Base-by-base conservation (phyloP, 2,888 invertebrate genomes). In the Frankliniella fusca region DNA sequence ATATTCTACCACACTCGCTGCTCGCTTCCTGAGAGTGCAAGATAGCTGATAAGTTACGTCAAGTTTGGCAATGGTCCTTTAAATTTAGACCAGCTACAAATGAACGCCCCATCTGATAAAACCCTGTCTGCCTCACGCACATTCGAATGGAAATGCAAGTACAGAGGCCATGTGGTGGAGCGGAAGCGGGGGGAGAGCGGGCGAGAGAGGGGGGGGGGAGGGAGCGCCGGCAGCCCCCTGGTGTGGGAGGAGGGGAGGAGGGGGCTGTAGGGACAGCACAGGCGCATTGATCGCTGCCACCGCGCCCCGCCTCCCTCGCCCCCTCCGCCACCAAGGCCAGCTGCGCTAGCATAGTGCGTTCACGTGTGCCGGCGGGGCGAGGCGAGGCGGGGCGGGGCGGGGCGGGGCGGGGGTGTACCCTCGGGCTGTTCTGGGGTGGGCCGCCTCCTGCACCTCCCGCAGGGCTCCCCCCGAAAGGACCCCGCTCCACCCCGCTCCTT, bases 191-290 rank as follows among this genome's bases (percentile, higher is more conserved):
- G 20, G 15, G 54, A 18, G 20, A 18, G 9, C 65, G 20, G 9
- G n/a, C 23, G 70, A 70, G 70, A 5, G 70, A 7, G 23, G 70
- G 70, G 23, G 23, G 70, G 70, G 70, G 11, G 20, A 3, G 54
- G 70, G 70, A 27, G 23, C 70, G 70, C 8, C 12, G 70, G 70
- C 54, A 8, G 70, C 5, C 70, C 70, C 23, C 23, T 23, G 85
- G 84, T 83, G 84, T 84, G 85, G 85, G 84, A 84, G 84, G 84
- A 84, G 84, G 84, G 84, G 83, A 82, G 27, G 61, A 83, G 81
- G 82, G 80, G 79, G 50, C 81, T 80, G 81, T 81, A 81, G 81
- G 82, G 83, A 83, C 83, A 83, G 83, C 81, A 70, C 82, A 38
- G 15, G 79, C 28, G 48, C 80, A 81, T 83, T 83, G 84, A 83